Evolutionary conservation across 2,888 invertebrate species (phyloP).

Genomic region (Oligia strigilis): DNA sequence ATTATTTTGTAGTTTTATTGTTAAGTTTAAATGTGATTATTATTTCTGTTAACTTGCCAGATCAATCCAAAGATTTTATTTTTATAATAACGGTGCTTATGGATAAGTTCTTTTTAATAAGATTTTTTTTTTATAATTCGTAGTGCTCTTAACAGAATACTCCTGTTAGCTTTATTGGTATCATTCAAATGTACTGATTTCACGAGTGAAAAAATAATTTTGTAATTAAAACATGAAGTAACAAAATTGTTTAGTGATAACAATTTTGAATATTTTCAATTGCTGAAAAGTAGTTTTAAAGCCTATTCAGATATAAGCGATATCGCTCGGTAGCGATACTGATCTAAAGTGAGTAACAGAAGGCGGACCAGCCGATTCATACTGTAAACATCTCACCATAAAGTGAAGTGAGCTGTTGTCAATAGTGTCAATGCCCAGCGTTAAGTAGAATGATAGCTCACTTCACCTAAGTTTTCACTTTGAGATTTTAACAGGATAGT

Average conservation of each 20-base stretch:
- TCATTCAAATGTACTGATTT: conserved; percentile 4
- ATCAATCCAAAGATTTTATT: conserved; percentile 84
- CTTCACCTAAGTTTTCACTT: neutral
- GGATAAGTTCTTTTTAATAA: conserved; percentile 59
- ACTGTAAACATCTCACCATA: neutral
- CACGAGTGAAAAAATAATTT: neutral
- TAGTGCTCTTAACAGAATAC: conserved; percentile 18
- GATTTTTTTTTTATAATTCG: conserved; percentile 46
- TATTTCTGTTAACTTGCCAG: conserved; percentile 82
- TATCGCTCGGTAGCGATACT: neutral
- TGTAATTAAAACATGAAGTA: conserved; percentile 5
- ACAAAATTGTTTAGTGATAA: conserved; percentile 7
- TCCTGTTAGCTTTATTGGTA: conserved; percentile 24
- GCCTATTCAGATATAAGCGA: neutral
- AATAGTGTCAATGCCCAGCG: neutral
- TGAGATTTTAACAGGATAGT: neutral
- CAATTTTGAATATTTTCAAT: neutral
- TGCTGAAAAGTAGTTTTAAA: conserved; percentile 1
- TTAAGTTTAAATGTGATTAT: conserved; percentile 79
- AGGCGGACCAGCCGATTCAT: neutral
- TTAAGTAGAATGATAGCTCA: neutral
- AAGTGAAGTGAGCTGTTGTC: no score
- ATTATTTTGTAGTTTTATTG: conserved; percentile 74
- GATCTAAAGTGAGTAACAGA: neutral
- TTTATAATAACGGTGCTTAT: conserved; percentile 75